phyloP scores from a whole-genome alignment of 2,888 invertebrate species.

The Octonoba sinensis region DNA sequence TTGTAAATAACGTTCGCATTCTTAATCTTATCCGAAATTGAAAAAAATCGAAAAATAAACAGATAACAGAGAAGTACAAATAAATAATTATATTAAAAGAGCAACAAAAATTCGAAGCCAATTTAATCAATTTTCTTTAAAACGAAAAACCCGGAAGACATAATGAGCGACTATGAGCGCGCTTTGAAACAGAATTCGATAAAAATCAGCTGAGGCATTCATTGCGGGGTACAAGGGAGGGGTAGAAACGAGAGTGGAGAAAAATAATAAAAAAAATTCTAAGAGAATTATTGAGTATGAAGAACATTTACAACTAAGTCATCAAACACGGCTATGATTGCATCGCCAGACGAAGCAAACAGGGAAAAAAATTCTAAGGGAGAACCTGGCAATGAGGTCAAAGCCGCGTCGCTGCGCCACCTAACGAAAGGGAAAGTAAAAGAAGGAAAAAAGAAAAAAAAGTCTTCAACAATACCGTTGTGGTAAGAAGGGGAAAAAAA shows the following conservation, averaged over 20 bases:
- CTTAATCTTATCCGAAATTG: too few species aligned
- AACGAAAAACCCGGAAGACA: too few species aligned
- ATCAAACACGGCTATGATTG: constrained; percentile 14
- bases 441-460: constrained; percentile 19
- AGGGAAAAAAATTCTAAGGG: constrained; percentile 9
- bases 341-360: constrained; percentile 4
- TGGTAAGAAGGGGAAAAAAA: constrained; percentile 37
- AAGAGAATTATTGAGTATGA: constrained; percentile 1
- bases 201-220: too few species aligned
- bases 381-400: constrained; percentile 44
- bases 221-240: constrained; percentile 20
- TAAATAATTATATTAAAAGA: too few species aligned
- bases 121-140: too few species aligned
- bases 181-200: too few species aligned
- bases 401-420: constrained; percentile 55
- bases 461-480: background rate
- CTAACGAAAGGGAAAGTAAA: constrained; percentile 53
- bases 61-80: too few species aligned
- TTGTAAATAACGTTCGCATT: too few species aligned
- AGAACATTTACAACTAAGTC: constrained; percentile 24
- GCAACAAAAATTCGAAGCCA: too few species aligned
- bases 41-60: too few species aligned
- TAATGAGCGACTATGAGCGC: too few species aligned
- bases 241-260: constrained; percentile 4
- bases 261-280: constrained; percentile 11